Evolutionary conservation across 2,888 invertebrate genomes (phyloP), one percentile per base, ranked within the genome.

Genomic region (Notocelia uddmanniana): DNA sequence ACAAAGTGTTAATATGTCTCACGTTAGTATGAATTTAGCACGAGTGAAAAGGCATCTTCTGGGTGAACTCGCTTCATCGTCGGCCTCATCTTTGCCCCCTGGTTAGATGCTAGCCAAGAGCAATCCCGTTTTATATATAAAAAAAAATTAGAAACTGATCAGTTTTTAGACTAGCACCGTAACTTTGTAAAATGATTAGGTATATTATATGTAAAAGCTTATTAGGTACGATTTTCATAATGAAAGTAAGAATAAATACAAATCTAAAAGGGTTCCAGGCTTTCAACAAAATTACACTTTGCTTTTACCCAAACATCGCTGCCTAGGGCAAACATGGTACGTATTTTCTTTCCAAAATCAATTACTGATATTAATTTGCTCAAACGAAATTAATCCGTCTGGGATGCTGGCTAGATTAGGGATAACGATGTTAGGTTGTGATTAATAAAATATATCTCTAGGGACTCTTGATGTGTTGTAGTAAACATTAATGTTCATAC

Each of bases 361-460:
- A 69, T 69, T 55, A 60, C 68, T 41, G 54, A 69, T 60, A 68
- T 60, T 60, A 60, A 54, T 26, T 60, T 52, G n/a, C 41, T 54
- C 3, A 41, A 54, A 60, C 68, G 54, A 68, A 52, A 52, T 41
- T 59, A 63, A 60, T 68, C 68, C 41, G 18, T 48, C n/a, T n/a
- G 26, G 52, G 50, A 13, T 60, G 34, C 58, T 34, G 52, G 18
- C 19, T 68, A 21, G 52, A 52, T 68, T 41, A 34, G 31, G 18
- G 68, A 48, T 58, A 58, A 26, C 59, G 52, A 23, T 58, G 58
- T 58, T 68, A 50, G 1, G 13, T 1, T 50, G 58, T 23, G 50
- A 68, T 68, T 59, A 68, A 50, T 50, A 34, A 23, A 45, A 67
- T 41, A 37, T n/a, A 15, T 55, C 11, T n/a, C n/a, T 45, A 10